phyloP scores from a whole-genome alignment of 2,113 vertebrate genomes.

The Chlorodrepanis virens region DNA sequence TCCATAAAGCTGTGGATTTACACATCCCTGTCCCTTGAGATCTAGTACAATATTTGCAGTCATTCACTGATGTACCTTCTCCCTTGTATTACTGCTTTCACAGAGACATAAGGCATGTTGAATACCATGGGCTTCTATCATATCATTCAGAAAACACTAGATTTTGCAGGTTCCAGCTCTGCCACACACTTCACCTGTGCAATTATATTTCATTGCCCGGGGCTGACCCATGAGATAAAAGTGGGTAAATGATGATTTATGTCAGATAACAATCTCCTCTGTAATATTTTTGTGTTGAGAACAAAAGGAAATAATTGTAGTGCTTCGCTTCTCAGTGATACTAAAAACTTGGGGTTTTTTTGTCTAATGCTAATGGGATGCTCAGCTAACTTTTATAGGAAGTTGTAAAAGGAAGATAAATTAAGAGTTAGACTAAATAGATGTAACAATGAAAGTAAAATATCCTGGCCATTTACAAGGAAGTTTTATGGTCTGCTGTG shows the following conservation, averaged over 20 bases:
- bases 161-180: neutral
- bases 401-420: constrained; percentile 15
- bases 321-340: neutral
- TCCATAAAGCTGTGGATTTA: neutral
- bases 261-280: constrained; percentile 9
- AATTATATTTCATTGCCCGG: neutral
- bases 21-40: neutral
- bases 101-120: neutral
- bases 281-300: neutral
- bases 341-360: neutral
- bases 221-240: constrained; percentile 12
- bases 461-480: neutral
- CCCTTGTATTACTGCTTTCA: neutral
- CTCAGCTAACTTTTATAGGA: neutral
- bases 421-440: neutral
- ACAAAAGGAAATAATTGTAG: constrained; percentile 13
- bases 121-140: rapidly evolving
- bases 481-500: neutral
- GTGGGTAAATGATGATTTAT: constrained; percentile 6
- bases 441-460: neutral
- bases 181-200: neutral
- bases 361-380: neutral
- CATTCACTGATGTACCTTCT: neutral
- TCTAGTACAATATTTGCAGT: neutral
- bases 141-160: neutral